phyloP scores from a whole-genome alignment of 2,113 vertebrate species.

The Haliaeetus leucogaster region DNA sequence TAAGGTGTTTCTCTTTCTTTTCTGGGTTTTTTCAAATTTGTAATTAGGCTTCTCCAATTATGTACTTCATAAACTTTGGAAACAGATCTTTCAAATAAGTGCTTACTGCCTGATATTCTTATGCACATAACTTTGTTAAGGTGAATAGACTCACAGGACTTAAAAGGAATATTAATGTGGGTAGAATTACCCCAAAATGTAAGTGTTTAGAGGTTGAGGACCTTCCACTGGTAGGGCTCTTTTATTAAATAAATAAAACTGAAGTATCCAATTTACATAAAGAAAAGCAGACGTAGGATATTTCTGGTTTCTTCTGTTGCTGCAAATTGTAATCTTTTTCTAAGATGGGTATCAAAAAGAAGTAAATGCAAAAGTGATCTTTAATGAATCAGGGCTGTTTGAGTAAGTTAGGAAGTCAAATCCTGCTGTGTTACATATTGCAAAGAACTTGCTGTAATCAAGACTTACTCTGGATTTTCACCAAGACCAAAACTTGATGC shows the following conservation, averaged over 20 bases:
- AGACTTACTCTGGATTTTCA: background rate
- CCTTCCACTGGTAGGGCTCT: background rate
- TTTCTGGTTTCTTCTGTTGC: background rate
- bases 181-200: background rate
- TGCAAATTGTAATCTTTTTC: background rate
- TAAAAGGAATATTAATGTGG: conserved; percentile 17
- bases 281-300: background rate
- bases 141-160: background rate
- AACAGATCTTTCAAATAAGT: conserved; percentile 11
- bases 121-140: background rate
- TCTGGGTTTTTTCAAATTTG: conserved; percentile 12
- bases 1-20: background rate
- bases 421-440: background rate
- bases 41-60: conserved; percentile 38
- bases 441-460: background rate
- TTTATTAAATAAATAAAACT: background rate
- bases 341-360: background rate
- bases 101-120: conserved; percentile 17
- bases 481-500: background rate
- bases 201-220: background rate
- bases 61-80: conserved; percentile 29
- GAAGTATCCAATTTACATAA: background rate
- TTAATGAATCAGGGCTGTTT: background rate
- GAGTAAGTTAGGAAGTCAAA: background rate
- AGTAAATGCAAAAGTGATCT: background rate